Percentiles rank a stretch among this genome's conserved stretches.
Conservation (phyloP, 2,113 vertebrate species). For the Microtus oregoni region DNA sequence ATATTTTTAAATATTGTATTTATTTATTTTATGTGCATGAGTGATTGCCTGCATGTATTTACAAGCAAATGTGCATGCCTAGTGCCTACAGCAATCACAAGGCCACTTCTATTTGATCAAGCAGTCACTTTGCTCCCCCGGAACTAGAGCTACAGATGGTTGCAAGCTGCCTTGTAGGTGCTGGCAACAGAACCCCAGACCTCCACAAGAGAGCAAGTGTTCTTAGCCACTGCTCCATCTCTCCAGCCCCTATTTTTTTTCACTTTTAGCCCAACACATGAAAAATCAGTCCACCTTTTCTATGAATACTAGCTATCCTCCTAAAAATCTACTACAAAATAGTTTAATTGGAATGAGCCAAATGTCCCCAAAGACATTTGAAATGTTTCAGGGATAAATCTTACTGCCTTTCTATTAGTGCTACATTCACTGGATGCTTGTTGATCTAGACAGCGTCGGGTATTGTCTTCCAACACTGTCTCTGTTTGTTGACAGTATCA, state of each 20-base stretch:
- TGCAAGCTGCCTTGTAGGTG: too few relatives aligned
- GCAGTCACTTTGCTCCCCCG: not conserved
- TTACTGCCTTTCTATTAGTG: too few relatives aligned
- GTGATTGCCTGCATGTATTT: not conserved
- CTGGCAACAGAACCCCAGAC: too few relatives aligned
- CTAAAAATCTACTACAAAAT: not conserved
- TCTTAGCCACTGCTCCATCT: too few relatives aligned
- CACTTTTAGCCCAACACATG: not conserved
- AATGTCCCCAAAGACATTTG: not conserved
- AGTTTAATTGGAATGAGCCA: not conserved
- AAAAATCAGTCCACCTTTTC: not conserved
- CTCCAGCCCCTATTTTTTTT: not conserved
- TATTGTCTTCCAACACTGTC: not conserved
- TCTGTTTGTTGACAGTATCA: not conserved
- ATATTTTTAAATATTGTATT: not conserved
- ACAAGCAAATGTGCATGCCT: not conserved
- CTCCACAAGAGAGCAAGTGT: too few relatives aligned
- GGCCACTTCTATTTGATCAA: too few relatives aligned
- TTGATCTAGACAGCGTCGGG: not conserved
- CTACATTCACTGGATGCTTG: not conserved
- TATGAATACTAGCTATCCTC: not conserved
- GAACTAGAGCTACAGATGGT: too few relatives aligned
- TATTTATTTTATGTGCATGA: not conserved
- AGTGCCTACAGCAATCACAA: not conserved
- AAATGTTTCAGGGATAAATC: not conserved